Evolutionary conservation across 64 coral and sea anemone species (phyloP).

Genomic region (Acropora yongei): DNA sequence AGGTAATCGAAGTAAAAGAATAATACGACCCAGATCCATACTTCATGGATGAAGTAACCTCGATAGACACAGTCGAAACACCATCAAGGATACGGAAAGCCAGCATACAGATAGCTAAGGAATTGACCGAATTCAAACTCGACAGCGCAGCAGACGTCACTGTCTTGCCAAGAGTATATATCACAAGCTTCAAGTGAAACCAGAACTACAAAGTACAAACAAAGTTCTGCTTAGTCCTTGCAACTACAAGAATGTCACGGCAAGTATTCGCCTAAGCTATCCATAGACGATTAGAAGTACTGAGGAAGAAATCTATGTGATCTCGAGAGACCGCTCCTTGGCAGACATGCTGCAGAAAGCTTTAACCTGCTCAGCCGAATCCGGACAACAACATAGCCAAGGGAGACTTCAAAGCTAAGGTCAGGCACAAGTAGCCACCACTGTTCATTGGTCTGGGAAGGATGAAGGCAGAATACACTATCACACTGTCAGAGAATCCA

Average conservation of each 20-base stretch:
- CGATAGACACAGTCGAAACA: not conserved
- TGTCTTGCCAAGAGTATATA: too few species aligned
- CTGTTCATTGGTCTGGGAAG: constrained; percentile 41
- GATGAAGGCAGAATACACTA: constrained; percentile 22
- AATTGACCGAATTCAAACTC: not conserved
- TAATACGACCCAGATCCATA: not conserved
- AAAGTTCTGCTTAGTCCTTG: constrained; percentile 2
- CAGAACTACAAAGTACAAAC: not conserved
- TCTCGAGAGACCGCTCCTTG: too few species aligned
- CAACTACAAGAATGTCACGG: not conserved
- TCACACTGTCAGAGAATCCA: constrained; percentile 51
- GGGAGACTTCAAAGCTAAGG: not conserved
- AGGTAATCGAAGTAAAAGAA: not conserved
- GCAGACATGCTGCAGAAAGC: not conserved
- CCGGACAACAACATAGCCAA: not conserved
- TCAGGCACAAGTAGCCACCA: too few species aligned
- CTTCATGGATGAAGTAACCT: not conserved
- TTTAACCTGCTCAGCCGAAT: not conserved
- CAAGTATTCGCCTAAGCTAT: not conserved
- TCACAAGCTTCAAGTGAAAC: too few species aligned
- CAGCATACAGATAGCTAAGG: not conserved
- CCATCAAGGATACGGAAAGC: not conserved
- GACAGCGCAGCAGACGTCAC: not conserved
- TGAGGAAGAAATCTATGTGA: not conserved
- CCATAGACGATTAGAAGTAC: not conserved